Percentiles rank a stretch among this genome's conserved stretches.
These are phyloP conservation scores for Cryptoblepharus egeriae DNA, from an alignment of 2,797 vertebrate genomes.

Conservation along the genomic window DNA sequence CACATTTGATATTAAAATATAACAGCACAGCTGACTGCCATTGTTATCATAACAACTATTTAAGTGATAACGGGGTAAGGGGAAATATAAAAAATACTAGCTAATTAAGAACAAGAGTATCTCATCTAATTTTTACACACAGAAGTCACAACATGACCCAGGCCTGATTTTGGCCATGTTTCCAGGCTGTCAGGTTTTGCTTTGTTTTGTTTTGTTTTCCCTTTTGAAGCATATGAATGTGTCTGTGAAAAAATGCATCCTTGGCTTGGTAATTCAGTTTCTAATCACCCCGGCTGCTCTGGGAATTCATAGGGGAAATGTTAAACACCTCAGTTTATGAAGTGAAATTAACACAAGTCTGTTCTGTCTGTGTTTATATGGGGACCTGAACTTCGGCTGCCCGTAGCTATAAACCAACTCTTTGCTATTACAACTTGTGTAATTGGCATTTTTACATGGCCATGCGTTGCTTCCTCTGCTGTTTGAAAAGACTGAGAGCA, in stretches of 20 bases:
- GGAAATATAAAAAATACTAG: neutral
- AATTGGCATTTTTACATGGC: slow-evolving; percentile 64
- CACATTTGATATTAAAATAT: neutral
- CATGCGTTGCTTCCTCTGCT: slow-evolving; percentile 62
- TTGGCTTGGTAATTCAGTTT: slow-evolving; percentile 58
- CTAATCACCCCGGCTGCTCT: slow-evolving; percentile 55
- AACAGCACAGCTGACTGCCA: neutral
- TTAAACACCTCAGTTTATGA: slow-evolving; percentile 43
- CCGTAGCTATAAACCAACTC: slow-evolving; percentile 45
- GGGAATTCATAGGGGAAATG: slow-evolving; percentile 53
- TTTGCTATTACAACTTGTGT: slow-evolving; percentile 64
- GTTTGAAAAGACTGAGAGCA: slow-evolving; percentile 57
- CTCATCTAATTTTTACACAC: accelerated
- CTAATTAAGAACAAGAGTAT: slow-evolving; percentile 1
- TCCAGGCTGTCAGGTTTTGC: neutral
- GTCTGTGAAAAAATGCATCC: slow-evolving; percentile 39
- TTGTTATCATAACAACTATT: neutral
- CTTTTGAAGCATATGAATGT: slow-evolving; percentile 44
- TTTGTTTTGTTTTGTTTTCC: slow-evolving; percentile 2
- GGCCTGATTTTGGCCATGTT: neutral
- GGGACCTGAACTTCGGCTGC: slow-evolving; percentile 47
- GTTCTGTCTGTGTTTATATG: slow-evolving; percentile 61
- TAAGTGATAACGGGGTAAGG: neutral
- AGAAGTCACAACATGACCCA: neutral
- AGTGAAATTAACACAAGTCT: slow-evolving; percentile 50